phyloP scores from a whole-genome alignment of 2,113 vertebrate genomes.

The Sciurus niger region DNA sequence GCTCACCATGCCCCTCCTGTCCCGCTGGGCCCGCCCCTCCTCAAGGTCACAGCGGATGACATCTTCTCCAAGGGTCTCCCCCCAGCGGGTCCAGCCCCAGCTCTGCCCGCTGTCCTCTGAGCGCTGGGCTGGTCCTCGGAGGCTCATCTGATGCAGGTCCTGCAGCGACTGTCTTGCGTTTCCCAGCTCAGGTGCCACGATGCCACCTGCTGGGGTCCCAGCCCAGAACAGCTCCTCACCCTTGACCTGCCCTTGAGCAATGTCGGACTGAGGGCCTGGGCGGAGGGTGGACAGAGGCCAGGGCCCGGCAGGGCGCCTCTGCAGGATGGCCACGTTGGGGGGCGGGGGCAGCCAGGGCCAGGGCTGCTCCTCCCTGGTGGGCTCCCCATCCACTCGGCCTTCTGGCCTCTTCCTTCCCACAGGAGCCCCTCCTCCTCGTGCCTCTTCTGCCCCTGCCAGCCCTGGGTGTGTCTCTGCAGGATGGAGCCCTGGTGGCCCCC shows the following conservation, averaged over 20 bases:
- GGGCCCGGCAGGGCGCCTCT: neutral
- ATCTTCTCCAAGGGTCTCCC: neutral
- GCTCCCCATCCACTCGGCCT: neutral
- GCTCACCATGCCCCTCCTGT: rapidly evolving
- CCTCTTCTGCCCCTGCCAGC: too few species aligned
- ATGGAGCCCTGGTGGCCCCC: neutral
- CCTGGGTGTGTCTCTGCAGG: neutral
- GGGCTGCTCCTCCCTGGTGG: neutral
- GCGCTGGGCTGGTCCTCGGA: too few species aligned
- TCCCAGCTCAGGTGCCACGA: neutral
- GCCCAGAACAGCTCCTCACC: neutral
- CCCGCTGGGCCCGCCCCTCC: neutral
- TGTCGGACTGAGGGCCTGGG: neutral
- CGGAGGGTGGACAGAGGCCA: neutral
- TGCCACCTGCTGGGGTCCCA: neutral
- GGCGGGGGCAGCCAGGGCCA: neutral
- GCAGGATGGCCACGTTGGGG: neutral
- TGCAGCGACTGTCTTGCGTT: rapidly evolving
- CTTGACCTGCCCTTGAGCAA: neutral
- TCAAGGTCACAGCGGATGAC: neutral
- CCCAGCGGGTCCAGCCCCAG: neutral
- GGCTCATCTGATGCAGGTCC: too few species aligned
- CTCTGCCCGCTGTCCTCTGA: neutral
- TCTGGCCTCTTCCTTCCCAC: neutral
- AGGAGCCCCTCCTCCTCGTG: neutral